Conservation (phyloP, 2,888 invertebrate species). For the Rhingia campestris region DNA sequence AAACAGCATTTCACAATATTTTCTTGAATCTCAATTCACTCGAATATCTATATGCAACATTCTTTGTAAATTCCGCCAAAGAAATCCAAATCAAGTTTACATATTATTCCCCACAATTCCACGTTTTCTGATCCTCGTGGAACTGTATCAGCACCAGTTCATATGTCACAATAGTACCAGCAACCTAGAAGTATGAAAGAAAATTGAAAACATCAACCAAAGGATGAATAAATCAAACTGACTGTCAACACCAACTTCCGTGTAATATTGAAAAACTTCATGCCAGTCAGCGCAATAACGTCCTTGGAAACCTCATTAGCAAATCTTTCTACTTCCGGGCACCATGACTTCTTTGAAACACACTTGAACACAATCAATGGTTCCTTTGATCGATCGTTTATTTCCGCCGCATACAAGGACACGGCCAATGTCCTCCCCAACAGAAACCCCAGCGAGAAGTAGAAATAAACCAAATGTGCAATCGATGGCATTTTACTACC, state of each 20-base stretch:
- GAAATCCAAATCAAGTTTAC: background rate
- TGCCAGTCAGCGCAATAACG: conserved; percentile 79
- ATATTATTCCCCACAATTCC: conserved; percentile 76
- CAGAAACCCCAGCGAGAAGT: conserved; percentile 84
- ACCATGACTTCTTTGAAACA: conserved; percentile 82
- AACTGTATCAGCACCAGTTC: conserved; percentile 85
- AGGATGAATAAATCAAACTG: conserved; percentile 49
- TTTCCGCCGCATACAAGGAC: conserved; percentile 84
- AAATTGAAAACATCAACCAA: background rate
- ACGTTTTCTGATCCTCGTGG: conserved; percentile 81
- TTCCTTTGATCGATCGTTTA: conserved; percentile 84
- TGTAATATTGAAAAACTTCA: conserved; percentile 81
- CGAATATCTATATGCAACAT: no score
- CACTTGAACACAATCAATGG: conserved; percentile 81
- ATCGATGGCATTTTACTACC: conserved; percentile 80
- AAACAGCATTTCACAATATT: no score
- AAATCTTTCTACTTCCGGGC: conserved; percentile 81
- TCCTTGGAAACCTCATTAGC: conserved; percentile 79
- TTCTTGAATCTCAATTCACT: no score
- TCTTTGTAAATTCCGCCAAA: no score
- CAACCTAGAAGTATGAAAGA: conserved; percentile 81
- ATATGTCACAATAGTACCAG: conserved; percentile 85
- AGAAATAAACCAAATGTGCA: conserved; percentile 84
- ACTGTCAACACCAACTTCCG: conserved; percentile 80
- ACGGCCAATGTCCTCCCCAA: conserved; percentile 84